A percentile compares a stretch with the other conserved stretches of the same genome.
Evolutionary conservation across 2,797 vertebrate species (phyloP).

Genomic region (Masticophis lateralis): DNA sequence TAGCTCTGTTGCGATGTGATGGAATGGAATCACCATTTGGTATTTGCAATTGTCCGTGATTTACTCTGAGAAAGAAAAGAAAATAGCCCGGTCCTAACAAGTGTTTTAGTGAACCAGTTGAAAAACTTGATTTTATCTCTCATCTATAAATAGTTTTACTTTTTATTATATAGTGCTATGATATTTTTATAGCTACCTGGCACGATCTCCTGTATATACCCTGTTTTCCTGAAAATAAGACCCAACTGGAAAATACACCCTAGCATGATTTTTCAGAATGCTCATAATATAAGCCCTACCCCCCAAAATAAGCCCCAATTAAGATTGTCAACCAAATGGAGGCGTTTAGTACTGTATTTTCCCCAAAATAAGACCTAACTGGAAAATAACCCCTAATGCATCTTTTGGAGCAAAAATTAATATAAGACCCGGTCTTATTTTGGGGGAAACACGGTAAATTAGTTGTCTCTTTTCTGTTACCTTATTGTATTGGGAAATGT

Average conservation of each 20-base stretch:
- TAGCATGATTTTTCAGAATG: too few relatives aligned
- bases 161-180: neutral
- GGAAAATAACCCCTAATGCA: too few relatives aligned
- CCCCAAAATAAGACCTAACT: too few relatives aligned
- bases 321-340: too few relatives aligned
- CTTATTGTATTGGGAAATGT: neutral
- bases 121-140: neutral
- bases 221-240: too few relatives aligned
- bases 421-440: too few relatives aligned
- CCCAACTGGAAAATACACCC: too few relatives aligned
- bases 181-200: neutral
- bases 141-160: neutral
- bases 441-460: too few relatives aligned
- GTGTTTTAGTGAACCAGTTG: constrained; percentile 37
- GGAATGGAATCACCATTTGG: constrained; percentile 22
- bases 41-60: constrained; percentile 27
- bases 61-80: constrained; percentile 23
- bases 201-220: neutral
- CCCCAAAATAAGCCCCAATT: too few relatives aligned
- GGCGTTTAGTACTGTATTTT: too few relatives aligned
- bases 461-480: neutral
- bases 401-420: too few relatives aligned
- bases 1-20: neutral
- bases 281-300: too few relatives aligned
- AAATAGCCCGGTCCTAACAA: constrained; percentile 26